Conservation (phyloP, 2,797 vertebrate species). For the Fundulus diaphanus region DNA sequence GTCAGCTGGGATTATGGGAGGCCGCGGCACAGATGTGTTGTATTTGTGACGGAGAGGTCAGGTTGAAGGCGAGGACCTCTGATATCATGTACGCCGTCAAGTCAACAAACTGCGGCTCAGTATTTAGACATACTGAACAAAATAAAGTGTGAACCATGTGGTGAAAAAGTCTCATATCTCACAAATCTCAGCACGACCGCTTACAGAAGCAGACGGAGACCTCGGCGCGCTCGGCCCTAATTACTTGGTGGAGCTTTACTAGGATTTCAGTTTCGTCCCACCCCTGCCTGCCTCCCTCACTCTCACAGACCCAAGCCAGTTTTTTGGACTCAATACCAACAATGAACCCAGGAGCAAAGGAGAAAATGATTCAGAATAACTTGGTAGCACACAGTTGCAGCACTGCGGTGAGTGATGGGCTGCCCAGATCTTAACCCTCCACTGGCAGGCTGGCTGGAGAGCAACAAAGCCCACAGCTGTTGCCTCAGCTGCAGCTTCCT, state of each 20-base stretch:
- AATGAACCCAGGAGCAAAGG: constrained; percentile 45
- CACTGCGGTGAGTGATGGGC: constrained; percentile 38
- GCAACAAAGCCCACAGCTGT: constrained; percentile 48
- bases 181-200: constrained; percentile 44
- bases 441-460: constrained; percentile 25
- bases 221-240: constrained; percentile 48
- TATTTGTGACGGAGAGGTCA: constrained; percentile 48
- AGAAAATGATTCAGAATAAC: constrained; percentile 38
- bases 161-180: constrained; percentile 49
- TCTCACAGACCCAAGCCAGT: constrained; percentile 38
- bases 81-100: constrained; percentile 38
- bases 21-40: constrained; percentile 62
- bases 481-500: constrained; percentile 42
- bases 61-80: constrained; percentile 43
- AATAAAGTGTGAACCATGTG: constrained; percentile 34
- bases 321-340: constrained; percentile 76
- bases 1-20: constrained; percentile 52
- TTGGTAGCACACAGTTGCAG: constrained; percentile 31
- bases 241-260: constrained; percentile 66
- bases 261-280: constrained; percentile 56
- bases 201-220: constrained; percentile 66
- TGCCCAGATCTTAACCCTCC: constrained; percentile 43
- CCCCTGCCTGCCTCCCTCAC: constrained; percentile 26
- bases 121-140: constrained; percentile 21
- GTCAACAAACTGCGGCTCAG: constrained; percentile 57